These are phyloP conservation scores for Diploscapter pachys DNA, from an alignment of 1,140 invertebrate species.

Conservation along the genomic window DNA sequence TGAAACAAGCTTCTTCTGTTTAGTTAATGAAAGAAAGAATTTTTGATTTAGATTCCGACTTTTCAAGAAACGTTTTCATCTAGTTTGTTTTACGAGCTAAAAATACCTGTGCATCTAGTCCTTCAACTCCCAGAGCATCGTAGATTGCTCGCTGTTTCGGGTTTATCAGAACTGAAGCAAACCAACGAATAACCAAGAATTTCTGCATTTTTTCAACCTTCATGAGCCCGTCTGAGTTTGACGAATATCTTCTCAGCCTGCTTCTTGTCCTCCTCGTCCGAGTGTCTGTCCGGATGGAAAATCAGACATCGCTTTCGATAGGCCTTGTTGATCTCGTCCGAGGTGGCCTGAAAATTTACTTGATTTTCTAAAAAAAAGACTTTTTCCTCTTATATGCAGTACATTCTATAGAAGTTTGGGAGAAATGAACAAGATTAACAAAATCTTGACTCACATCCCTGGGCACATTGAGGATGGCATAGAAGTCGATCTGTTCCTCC, in stretches of 20 bases:
- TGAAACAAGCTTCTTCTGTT: too few relatives aligned
- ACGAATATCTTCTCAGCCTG: constrained; percentile 53
- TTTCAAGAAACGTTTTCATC: too few relatives aligned
- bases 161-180: constrained; percentile 46
- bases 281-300: constrained; percentile 56
- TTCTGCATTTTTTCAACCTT: constrained; percentile 41
- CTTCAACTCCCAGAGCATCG: constrained; percentile 49
- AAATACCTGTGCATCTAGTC: constrained; percentile 38
- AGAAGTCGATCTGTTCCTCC: constrained; percentile 49
- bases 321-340: constrained; percentile 52
- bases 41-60: too few relatives aligned
- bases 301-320: constrained; percentile 52
- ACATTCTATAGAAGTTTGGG: constrained; percentile 6
- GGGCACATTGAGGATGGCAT: constrained; percentile 52
- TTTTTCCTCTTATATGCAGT: neutral
- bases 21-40: too few relatives aligned
- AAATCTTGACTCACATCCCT: constrained; percentile 39
- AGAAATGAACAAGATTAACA: neutral
- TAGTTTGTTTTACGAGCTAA: too few relatives aligned
- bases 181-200: neutral
- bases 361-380: too few relatives aligned
- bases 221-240: constrained; percentile 47
- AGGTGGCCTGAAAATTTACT: constrained; percentile 44
- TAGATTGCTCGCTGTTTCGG: constrained; percentile 54
- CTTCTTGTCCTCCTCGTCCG: constrained; percentile 48